phyloP scores from a whole-genome alignment of 2,113 vertebrate species.

The Rhinopomastus cyanomelas region DNA sequence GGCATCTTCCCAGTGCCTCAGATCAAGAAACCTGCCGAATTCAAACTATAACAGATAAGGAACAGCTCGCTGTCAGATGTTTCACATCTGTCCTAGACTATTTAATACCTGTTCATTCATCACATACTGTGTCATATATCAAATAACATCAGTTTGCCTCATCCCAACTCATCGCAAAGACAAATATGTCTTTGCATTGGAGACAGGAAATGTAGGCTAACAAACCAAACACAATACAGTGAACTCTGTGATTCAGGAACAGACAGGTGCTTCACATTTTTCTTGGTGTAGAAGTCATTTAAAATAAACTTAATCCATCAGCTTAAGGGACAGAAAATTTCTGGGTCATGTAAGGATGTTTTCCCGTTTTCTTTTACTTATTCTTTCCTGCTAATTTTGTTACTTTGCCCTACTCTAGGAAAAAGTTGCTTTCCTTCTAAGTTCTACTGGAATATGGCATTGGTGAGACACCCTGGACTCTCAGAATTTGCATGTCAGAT shows the following conservation, averaged over 20 bases:
- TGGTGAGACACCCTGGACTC: background rate
- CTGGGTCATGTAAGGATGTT: background rate
- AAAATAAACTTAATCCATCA: background rate
- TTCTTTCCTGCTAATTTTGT: background rate
- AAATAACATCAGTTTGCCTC: background rate
- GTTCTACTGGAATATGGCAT: background rate
- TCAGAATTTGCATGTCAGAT: background rate
- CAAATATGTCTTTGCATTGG: background rate
- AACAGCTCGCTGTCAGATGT: background rate
- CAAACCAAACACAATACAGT: background rate
- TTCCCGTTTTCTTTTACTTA: background rate
- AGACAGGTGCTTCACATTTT: background rate
- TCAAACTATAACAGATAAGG: background rate
- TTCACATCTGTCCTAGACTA: background rate
- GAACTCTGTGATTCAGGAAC: background rate
- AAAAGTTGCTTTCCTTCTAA: background rate
- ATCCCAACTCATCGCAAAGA: background rate
- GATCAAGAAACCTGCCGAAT: no score
- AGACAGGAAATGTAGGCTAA: background rate
- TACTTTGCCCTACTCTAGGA: background rate
- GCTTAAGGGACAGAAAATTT: background rate
- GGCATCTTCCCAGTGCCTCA: no score
- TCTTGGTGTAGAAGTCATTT: background rate
- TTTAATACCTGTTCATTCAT: background rate
- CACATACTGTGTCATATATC: background rate